Evolutionary conservation across 2,888 invertebrate genomes (phyloP), one percentile per base, ranked within the genome.

Genomic region (Pycnomerus fuliginosus): DNA sequence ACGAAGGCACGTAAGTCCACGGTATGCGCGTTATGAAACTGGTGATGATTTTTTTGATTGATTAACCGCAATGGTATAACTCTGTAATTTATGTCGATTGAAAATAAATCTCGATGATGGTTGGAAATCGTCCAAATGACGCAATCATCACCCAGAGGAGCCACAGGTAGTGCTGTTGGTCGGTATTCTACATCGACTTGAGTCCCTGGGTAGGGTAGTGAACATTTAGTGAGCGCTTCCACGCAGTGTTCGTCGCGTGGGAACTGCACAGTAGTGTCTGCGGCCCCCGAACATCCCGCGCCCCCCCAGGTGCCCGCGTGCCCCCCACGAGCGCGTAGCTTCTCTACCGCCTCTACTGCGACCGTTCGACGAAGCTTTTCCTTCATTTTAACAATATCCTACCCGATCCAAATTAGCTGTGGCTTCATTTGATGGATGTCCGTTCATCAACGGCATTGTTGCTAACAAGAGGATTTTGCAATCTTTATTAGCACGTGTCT

Each of bases 221-320:
- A 62, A 61, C 64, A 60, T 64, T 64, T 64, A 64, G 60, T 70
- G 71, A 70, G 70, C 69, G 69, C 72, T 68, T 69, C 69, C 66
- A 67, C 65, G 71, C 72, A 72, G 73, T 71, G 74, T 72, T 74
- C 72, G 73, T 70, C 74, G 75, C 77, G 79, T 79, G 79, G 78
- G 79, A 79, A 79, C 75, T 78, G 78, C 76, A 79, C 79, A 74
- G 79, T 77, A 78, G 79, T 76, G 73, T 70, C 69, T 70, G 67
- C 68, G 48, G 54, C 49, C 69, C 71, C 69, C 67, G 35, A 39
- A 65, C 62, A 58, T 61, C 65, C 62, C 66, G 60, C 62, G 60
- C 55, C 58, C 58, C 64, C 58, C 60, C 61, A 44, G 55, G 48
- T 46, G 62, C 61, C 60, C 61, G 63, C 62, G 55, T 51, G 59